Base-by-base conservation (phyloP, 2,797 vertebrate species). In the Intellagama lesueurii region DNA sequence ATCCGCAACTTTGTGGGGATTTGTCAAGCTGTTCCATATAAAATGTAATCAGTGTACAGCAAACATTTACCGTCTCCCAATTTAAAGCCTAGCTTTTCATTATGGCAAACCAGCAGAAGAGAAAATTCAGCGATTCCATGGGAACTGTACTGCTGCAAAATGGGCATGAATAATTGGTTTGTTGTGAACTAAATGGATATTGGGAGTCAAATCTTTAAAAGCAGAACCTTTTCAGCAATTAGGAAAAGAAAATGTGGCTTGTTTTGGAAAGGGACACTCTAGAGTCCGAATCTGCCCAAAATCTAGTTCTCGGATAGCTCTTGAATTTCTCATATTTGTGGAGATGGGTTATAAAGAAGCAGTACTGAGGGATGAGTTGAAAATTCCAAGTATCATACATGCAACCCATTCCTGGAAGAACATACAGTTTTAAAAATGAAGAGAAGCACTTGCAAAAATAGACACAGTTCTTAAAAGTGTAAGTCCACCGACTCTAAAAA, bases 21-120 rank as follows among this genome's bases (percentile, higher is more conserved):
- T 88, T 88, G 1, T 64, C 77, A 81, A 47, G 82, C 77, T 85
- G 81, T 16, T 88, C 81, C 16, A 11, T 81, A 77, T 85, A 90
- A 91, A 90, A 87, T 28, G 6, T 80, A 82, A 83, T 69, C n/a
- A 82, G 0, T 28, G 47, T 90, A 32, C 52, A 35, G 77, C 44
- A 81, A 89, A 80, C n/a, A 47, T 89, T 68, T 81, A 49, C 22
- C 32, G 56, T 52, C 30, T 68, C 28, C 19, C 30, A 85, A 49
- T 7, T 83, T 87, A 70, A 78, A 88, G 9, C 70, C 70, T 60
- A 44, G 76, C 49, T 73, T n/a, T 52, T 40, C 73, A 68, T 72
- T 19, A 28, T 82, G 24, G 14, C 87, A 86, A 82, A 2, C 24
- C 0, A 17, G 0, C 64, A 4, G 69, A 82, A 49, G 2, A 56